Evolutionary conservation across 1,140 invertebrate species (phyloP), one percentile per base, ranked within the genome.

Genomic region (Physella acuta): DNA sequence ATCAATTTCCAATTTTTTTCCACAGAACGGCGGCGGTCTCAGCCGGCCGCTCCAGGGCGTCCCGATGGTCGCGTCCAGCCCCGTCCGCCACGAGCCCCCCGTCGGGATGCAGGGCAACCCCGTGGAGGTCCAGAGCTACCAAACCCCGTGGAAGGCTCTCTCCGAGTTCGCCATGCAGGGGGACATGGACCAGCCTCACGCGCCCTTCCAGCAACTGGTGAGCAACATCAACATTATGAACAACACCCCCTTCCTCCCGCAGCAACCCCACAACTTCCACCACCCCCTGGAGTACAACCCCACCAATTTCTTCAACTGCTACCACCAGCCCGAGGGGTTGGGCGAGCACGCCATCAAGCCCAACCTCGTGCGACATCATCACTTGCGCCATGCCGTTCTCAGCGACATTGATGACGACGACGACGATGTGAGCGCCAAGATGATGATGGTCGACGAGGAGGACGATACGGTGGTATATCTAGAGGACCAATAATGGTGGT

Each of bases 131-230:
- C 94, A 95, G 77, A 93, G 92, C 68, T 98, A 98, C 88, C 95
- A 97, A 86, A 94, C 95, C 51, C 95, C 82, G 49, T 98, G 95
- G 95, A 97, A 98, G 87, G 93, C 94, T 52, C 90, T 98, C 24
- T 92, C 92, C 36, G 95, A 98, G 81, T 98, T 97, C 86, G 95
- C 94, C 63, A 89, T 96, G 73, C 93, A 97, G 83, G 92, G 93
- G 1, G 94, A 97, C 85, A 88, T 97, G 14, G 95, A 98, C 72
- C 77, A 92, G 68, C 76, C 92, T 68, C 76, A 92, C 71, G 93
- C 94, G 8, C 93, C 95, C 70, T 98, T 97, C 86, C 95, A 98
- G 83, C 95, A 97, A 83, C 88, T 98, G 73, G 93, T 98, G 75
- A 97, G 93, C 84, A 71, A 71, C 56, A 16, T 36, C 14, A 68